Base-by-base conservation (phyloP, 1,140 invertebrate species). In the Mizuhopecten yessoensis region DNA sequence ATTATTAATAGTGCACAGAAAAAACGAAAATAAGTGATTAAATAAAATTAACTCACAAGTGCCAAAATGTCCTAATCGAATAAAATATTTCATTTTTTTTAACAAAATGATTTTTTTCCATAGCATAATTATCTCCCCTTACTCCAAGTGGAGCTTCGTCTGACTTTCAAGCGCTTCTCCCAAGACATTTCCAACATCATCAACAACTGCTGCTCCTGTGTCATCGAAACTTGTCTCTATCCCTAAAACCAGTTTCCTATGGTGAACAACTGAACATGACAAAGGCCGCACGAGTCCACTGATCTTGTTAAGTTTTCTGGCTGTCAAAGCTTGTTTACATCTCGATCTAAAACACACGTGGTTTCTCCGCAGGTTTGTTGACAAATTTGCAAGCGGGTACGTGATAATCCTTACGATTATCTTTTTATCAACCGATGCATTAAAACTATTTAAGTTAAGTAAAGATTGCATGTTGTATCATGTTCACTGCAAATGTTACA, bases 161-260 rank as follows among this genome's bases (percentile, higher is more conserved):
- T 96, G 96, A 89, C 94, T 96, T 90, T 96, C 90, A 34, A 96
- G 88, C 20, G 97, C 97, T 97, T 99, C 98, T 29, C 98, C 98
- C 39, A 99, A 95, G 91, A 99, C 97, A 90, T 97, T 97, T 42
- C 98, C 98, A 88, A 97, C 93, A 11, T 96, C 97, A 96, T 98
- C 97, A 2, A 99, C 98, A 94, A 99, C 97, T 87, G 98, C 99
- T 94, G 98, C 98, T 88, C 98, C 99, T 5, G 99, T 99, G 96
- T 99, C 99, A 97, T 99, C 99, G 96, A 99, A 99, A 93, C 99
- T 99, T n/a, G 99, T 99, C 97, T 99, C 99, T 93, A 99, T 99
- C 13, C 99, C 99, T 91, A 99, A 96, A 86, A 99, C 96, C 15
- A 91, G 45, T 88, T 75, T 87, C 57, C 57, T n/a, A 5, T 75